Percentiles rank a stretch among this genome's conserved stretches.
Evolutionary conservation across 2,797 vertebrate species (phyloP).

Genomic region (Danionella dracula): DNA sequence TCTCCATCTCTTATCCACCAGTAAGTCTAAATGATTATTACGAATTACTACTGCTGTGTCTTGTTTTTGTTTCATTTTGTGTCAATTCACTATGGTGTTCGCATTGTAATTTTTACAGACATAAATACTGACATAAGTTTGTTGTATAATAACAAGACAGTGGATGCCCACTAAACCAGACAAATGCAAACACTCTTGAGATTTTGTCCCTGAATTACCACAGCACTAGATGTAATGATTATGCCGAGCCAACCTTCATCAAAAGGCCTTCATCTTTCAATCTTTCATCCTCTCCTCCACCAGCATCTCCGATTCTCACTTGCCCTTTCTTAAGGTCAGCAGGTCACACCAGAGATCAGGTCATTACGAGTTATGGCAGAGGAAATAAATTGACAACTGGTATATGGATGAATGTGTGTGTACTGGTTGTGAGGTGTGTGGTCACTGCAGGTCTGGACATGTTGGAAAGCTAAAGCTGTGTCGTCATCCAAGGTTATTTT

Average conservation of each 20-base stretch:
- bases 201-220: conserved; percentile 17
- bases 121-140: neutral
- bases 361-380: conserved; percentile 17
- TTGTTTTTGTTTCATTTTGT: no score
- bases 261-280: conserved; percentile 23
- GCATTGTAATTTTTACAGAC: neutral
- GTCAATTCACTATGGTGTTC: no score
- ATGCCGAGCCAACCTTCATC: conserved; percentile 25
- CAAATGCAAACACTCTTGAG: conserved; percentile 3
- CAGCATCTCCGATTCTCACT: neutral
- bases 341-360: conserved; percentile 13
- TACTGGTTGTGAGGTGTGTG: neutral
- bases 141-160: neutral
- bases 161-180: neutral
- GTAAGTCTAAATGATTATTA: no score
- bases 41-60: no score
- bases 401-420: neutral
- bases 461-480: neutral
- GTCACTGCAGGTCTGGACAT: conserved; percentile 22
- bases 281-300: conserved; percentile 8
- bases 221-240: conserved; percentile 39
- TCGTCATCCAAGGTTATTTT: conserved; percentile 23
- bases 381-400: neutral
- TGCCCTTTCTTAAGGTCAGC: neutral
- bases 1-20: no score